Base-by-base conservation (phyloP, 1,140 invertebrate genomes). In the Trichoplusia ni region DNA sequence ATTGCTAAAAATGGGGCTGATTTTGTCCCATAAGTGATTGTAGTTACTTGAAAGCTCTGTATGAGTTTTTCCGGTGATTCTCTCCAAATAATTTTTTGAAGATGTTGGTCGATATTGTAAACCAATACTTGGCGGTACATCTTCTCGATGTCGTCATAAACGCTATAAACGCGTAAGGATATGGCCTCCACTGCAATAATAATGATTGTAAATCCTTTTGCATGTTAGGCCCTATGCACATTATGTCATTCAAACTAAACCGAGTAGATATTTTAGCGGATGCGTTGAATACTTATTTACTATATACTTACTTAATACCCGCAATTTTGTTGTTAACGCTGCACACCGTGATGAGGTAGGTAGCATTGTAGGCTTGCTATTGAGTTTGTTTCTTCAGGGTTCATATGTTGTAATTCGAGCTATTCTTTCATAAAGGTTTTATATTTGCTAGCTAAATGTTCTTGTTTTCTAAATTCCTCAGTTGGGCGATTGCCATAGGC, bases 361-460 rank as follows among this genome's bases (percentile, higher is more conserved):
- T 44, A 61, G 25, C 18, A 54, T 21, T 47, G 31, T 4, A 19
- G 18, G 31, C 25, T 27, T 27, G 7, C 14, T 58, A 7, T 19
- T 13, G 11, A 58, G 16, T 31, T 46, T 4, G n/a, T 19, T 6
- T 19, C 35, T 1, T 27, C 25, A 27, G 11, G 14, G 46, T 27
- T 49, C 59, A 67, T 62, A 18, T 67, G 65, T 8, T 31, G 4
- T 27, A 67, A 46, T 8, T 31, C 9, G 1, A 21, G 2, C 25
- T 67, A 67, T 58, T 67, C 59, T 2, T 47, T 38, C 31, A 67
- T 67, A 14, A 67, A 67, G 23, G 25, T 4, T 40, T 40, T 49
- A 18, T 62, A 62, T 11, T 23, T 27, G 2, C 16, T 38, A 9
- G 27, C 42, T 6, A 61, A 25, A 2, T 37, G 31, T 21, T 42